Evolutionary conservation across 2,113 vertebrate species (phyloP).

Genomic region (Herpailurus yagouaroundi): DNA sequence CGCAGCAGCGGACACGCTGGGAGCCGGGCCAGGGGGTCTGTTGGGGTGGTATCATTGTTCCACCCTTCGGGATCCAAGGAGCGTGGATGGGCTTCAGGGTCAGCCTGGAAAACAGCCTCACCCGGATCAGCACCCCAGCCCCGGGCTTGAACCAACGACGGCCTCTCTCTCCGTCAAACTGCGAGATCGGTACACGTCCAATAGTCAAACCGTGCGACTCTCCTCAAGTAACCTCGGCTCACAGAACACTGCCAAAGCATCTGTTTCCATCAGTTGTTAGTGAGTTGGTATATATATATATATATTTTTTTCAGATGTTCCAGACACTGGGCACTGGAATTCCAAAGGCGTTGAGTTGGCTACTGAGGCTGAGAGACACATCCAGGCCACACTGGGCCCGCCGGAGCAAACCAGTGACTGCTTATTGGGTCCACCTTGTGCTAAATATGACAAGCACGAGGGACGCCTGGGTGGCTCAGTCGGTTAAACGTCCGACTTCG

Average conservation of each 20-base stretch:
- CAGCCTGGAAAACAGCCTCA: background rate
- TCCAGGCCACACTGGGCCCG: too few relatives aligned
- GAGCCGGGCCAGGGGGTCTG: background rate
- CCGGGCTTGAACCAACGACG: background rate
- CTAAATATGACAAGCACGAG: fast-evolving
- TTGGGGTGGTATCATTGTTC: background rate
- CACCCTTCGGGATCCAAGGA: slow-evolving; percentile 1
- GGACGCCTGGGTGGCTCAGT: too few relatives aligned
- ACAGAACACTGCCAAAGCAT: background rate
- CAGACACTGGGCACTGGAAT: background rate
- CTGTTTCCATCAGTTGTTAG: background rate
- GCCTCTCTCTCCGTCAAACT: background rate
- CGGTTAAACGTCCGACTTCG: too few relatives aligned
- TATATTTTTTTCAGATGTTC: too few relatives aligned
- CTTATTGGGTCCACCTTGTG: background rate
- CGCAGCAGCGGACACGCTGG: background rate
- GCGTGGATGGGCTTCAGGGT: background rate
- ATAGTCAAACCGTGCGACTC: background rate
- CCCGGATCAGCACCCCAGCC: background rate
- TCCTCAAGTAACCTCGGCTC: background rate
- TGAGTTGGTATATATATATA: background rate
- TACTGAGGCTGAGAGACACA: background rate
- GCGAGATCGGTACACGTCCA: background rate
- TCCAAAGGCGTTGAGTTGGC: background rate
- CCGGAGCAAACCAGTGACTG: background rate